These are phyloP conservation scores for Tupaia chinensis DNA, from an alignment of 2,113 vertebrate species.

Conservation along the genomic window DNA sequence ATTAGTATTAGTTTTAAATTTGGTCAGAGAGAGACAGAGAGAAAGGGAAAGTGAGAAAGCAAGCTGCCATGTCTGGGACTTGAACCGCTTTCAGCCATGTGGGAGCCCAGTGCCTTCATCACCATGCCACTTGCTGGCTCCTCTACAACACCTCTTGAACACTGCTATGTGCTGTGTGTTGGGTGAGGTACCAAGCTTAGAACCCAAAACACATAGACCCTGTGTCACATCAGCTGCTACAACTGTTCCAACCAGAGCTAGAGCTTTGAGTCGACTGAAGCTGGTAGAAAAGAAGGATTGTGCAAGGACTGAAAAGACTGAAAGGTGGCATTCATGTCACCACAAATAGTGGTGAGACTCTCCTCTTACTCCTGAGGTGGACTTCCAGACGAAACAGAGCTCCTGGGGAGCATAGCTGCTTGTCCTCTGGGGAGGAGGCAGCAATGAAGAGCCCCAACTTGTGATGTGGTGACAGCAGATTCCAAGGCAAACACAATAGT, in stretches of 20 bases:
- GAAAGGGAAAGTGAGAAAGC: no score
- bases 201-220: background rate
- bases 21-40: no score
- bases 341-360: background rate
- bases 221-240: background rate
- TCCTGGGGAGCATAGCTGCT: background rate
- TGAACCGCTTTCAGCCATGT: no score
- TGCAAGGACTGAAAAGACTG: background rate
- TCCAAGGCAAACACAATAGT: background rate
- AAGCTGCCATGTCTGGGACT: no score
- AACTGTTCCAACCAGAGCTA: background rate
- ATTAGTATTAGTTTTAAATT: no score
- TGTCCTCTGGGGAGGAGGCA: background rate
- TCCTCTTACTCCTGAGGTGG: background rate
- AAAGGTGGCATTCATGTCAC: background rate
- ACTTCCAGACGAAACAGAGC: background rate
- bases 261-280: background rate
- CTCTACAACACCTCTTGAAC: no score
- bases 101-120: no score
- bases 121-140: no score
- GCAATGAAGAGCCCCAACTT: rapidly evolving
- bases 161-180: rapidly evolving
- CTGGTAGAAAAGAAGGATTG: background rate
- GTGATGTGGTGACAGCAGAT: background rate
- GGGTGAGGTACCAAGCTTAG: rapidly evolving